Evolutionary conservation across 2,797 vertebrate species (phyloP).

Genomic region (Chiloscyllium punctatum): DNA sequence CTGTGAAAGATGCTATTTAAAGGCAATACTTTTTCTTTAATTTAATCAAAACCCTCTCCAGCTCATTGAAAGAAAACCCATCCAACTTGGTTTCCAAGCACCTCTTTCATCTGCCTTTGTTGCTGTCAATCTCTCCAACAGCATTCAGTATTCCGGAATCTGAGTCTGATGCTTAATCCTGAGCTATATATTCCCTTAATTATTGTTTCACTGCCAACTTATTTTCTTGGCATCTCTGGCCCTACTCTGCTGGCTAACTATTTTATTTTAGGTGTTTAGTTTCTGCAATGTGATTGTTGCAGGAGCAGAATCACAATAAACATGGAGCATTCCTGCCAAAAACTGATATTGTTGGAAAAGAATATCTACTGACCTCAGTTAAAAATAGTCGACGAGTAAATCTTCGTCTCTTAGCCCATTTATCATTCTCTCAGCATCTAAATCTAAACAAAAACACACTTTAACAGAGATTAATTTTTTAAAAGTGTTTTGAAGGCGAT

Average conservation of each 20-base stretch:
- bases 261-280: background rate
- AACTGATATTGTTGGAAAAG: conserved; percentile 6
- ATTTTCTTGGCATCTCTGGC: background rate
- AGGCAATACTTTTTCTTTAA: background rate
- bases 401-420: background rate
- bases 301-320: background rate
- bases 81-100: background rate
- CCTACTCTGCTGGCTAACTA: background rate
- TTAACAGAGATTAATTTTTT: background rate
- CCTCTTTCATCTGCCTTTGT: too few species aligned
- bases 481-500: background rate
- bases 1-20: background rate
- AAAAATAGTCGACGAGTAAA: background rate
- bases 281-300: background rate
- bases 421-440: background rate
- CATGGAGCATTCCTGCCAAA: background rate
- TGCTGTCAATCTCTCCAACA: background rate
- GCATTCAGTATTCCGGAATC: too few species aligned
- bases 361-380: background rate
- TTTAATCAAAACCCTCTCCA: background rate
- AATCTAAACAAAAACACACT: background rate
- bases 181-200: background rate
- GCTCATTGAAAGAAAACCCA: background rate
- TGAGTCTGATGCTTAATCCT: background rate
- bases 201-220: background rate